phyloP scores from a whole-genome alignment of 2,888 invertebrate genomes.

The Drosophila paranaensis region DNA sequence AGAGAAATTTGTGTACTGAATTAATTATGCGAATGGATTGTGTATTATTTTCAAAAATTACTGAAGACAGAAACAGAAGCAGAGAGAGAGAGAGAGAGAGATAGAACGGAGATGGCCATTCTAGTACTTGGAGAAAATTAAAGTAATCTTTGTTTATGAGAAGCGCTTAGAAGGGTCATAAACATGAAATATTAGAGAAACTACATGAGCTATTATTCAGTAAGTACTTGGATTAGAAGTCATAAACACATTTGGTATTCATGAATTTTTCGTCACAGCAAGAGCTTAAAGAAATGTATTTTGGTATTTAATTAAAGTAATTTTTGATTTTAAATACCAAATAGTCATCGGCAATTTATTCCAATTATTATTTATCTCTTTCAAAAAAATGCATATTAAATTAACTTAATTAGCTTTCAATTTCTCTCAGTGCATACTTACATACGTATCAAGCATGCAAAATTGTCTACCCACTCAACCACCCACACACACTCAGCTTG shows the following conservation, averaged over 20 bases:
- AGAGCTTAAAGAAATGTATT: too few species aligned
- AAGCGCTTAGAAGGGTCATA: not conserved
- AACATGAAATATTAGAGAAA: too few species aligned
- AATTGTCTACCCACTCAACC: conserved; percentile 1
- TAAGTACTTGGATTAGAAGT: too few species aligned
- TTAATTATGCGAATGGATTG: not conserved
- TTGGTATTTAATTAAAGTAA: not conserved
- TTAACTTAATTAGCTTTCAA: not conserved
- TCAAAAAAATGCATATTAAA: too few species aligned
- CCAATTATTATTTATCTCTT: not conserved
- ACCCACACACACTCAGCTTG: not conserved
- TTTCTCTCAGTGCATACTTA: conserved; percentile 18
- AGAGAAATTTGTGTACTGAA: not conserved
- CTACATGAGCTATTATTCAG: too few species aligned
- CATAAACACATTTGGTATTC: too few species aligned
- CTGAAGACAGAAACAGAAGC: not conserved
- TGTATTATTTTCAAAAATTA: not conserved
- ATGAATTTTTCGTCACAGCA: too few species aligned
- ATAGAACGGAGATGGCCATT: too few species aligned
- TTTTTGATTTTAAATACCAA: not conserved
- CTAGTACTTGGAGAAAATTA: not conserved
- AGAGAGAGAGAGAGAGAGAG: not conserved
- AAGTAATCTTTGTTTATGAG: not conserved
- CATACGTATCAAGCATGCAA: not conserved
- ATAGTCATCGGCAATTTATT: not conserved